phyloP scores from a whole-genome alignment of 2,113 vertebrate species.

The Azemiops feae region DNA sequence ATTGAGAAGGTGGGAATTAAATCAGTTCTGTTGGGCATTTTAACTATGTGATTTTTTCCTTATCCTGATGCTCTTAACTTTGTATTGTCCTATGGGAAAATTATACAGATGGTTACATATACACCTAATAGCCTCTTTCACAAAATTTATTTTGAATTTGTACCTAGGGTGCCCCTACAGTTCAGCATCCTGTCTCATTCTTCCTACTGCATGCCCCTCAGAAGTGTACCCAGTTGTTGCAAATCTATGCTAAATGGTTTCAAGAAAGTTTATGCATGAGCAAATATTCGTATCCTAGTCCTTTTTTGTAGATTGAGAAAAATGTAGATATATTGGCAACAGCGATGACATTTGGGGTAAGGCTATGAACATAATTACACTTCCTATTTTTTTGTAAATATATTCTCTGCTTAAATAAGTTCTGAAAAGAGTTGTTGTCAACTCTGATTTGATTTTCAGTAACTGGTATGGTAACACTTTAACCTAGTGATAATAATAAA shows the following conservation, averaged over 20 bases:
- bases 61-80: neutral
- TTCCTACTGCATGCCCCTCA: neutral
- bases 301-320: neutral
- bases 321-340: neutral
- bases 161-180: neutral
- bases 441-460: neutral
- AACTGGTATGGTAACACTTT: neutral
- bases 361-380: neutral
- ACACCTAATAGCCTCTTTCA: neutral
- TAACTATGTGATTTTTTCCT: neutral
- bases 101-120: neutral
- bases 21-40: neutral
- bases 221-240: neutral
- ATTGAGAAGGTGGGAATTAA: neutral
- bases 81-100: neutral
- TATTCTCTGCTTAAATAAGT: neutral
- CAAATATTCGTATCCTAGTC: neutral
- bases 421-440: neutral
- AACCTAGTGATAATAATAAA: neutral
- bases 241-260: neutral
- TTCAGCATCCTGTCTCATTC: neutral
- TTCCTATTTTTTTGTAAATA: neutral
- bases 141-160: neutral
- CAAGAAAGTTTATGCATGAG: neutral
- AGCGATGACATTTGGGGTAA: neutral